A percentile compares a stretch with the other conserved stretches of the same genome.
Conservation (phyloP, 2,113 vertebrate genomes). For the Solea solea region DNA sequence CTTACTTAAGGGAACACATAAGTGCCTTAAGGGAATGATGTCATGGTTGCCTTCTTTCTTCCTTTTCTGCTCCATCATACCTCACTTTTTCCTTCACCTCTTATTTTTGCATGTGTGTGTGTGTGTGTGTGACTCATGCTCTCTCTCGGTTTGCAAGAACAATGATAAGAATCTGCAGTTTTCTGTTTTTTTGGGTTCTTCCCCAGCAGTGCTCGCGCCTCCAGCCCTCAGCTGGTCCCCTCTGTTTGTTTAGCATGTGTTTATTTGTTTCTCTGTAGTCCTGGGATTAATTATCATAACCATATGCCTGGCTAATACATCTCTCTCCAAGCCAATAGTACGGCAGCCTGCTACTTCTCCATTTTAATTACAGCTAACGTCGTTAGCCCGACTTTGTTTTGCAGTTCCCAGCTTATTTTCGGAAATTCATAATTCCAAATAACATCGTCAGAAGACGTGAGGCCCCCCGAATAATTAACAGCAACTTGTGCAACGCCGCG, state of each 20-base stretch:
- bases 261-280: slow-evolving; percentile 79
- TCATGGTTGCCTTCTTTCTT: slow-evolving; percentile 6
- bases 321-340: slow-evolving; percentile 66
- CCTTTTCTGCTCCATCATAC: slow-evolving; percentile 25
- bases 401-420: slow-evolving; percentile 48
- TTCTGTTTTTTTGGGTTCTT: slow-evolving; percentile 32
- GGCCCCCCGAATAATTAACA: slow-evolving; percentile 51
- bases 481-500: background rate
- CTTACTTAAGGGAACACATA: slow-evolving; percentile 15
- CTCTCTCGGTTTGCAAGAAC: slow-evolving; percentile 8
- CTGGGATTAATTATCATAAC: slow-evolving; percentile 82
- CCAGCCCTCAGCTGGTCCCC: slow-evolving; percentile 72
- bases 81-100: background rate
- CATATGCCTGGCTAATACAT: slow-evolving; percentile 78
- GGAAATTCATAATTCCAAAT: slow-evolving; percentile 51
- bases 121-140: slow-evolving; percentile 16
- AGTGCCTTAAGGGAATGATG: slow-evolving; percentile 34
- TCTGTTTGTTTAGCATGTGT: slow-evolving; percentile 73
- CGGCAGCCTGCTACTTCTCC: slow-evolving; percentile 57
- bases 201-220: slow-evolving; percentile 59
- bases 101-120: background rate
- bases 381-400: slow-evolving; percentile 63
- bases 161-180: slow-evolving; percentile 64
- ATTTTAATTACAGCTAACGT: slow-evolving; percentile 73
- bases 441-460: slow-evolving; percentile 25